Conservation (phyloP, 2,113 vertebrate genomes). For the Acrocephalus arundinaceus region DNA sequence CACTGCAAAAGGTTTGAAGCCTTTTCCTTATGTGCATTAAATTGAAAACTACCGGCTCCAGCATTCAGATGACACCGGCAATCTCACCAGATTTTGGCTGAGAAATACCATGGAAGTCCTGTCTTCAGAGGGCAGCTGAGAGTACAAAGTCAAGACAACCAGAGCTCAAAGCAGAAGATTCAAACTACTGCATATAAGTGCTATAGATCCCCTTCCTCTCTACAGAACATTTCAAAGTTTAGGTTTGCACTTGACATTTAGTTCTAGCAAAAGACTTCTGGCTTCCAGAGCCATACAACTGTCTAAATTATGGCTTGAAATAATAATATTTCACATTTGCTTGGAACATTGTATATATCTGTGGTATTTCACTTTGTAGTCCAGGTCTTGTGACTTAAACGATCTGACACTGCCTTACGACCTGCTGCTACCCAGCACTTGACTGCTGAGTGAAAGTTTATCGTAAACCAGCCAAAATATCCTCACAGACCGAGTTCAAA, state of each 20-base stretch:
- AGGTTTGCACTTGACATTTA: background rate
- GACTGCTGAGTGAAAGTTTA: conserved; percentile 50
- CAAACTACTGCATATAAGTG: background rate
- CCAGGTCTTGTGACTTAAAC: conserved; percentile 64
- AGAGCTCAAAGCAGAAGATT: background rate
- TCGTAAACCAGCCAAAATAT: conserved; percentile 27
- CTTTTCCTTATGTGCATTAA: background rate
- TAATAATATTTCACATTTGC: conserved; percentile 75
- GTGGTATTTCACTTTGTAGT: conserved; percentile 79
- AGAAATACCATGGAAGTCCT: background rate
- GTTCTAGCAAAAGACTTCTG: background rate
- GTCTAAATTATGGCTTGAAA: conserved; percentile 66
- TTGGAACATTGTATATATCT: conserved; percentile 68
- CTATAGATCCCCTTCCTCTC: background rate
- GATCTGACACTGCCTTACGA: conserved; percentile 69
- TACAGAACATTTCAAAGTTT: background rate
- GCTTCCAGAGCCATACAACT: conserved; percentile 6
- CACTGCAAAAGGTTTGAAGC: background rate
- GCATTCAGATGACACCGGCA: background rate
- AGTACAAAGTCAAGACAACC: background rate
- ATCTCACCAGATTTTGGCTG: background rate
- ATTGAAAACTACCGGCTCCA: background rate
- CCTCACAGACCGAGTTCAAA: background rate
- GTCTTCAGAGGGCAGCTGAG: background rate
- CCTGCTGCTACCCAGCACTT: conserved; percentile 69